Evolutionary conservation across 2,888 invertebrate genomes (phyloP).

Genomic region (Scaptomyza caliginosa): DNA sequence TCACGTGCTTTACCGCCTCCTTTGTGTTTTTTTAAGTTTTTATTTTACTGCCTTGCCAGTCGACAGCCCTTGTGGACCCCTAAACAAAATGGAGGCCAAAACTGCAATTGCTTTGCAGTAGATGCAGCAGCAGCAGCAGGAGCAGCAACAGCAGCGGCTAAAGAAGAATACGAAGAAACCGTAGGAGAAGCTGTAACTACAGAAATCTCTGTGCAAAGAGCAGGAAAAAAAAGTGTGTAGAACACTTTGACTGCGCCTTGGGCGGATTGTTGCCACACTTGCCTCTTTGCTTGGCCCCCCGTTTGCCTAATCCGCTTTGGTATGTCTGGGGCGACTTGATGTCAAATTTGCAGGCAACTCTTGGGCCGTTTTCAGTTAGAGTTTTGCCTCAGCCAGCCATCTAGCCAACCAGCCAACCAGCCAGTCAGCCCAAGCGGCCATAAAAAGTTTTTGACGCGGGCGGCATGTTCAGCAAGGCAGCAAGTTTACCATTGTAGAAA

Average conservation of each 20-base stretch:
- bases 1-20: constrained; percentile 38
- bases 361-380: constrained; percentile 56
- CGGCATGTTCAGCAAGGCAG: constrained; percentile 65
- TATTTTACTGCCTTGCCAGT: constrained; percentile 8
- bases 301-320: constrained; percentile 73
- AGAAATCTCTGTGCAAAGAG: constrained; percentile 21
- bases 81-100: constrained; percentile 53
- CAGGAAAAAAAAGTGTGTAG: constrained; percentile 11
- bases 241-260: constrained; percentile 54
- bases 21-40: constrained; percentile 1
- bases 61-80: constrained; percentile 38
- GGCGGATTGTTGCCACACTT: constrained; percentile 15
- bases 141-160: background rate
- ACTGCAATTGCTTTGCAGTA: constrained; percentile 50
- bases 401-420: background rate
- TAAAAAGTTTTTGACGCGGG: constrained; percentile 72
- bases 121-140: constrained; percentile 1
- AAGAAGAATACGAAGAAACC: too few relatives aligned
- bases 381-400: constrained; percentile 18
- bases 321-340: constrained; percentile 67
- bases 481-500: constrained; percentile 71
- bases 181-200: constrained; percentile 1
- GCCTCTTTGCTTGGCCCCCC: background rate
- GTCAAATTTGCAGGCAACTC: constrained; percentile 74
- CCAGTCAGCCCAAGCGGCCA: constrained; percentile 30